Percentiles rank a stretch among this genome's conserved stretches.
Conservation (phyloP, 2,888 invertebrate species). For the Pinctada fucata region DNA sequence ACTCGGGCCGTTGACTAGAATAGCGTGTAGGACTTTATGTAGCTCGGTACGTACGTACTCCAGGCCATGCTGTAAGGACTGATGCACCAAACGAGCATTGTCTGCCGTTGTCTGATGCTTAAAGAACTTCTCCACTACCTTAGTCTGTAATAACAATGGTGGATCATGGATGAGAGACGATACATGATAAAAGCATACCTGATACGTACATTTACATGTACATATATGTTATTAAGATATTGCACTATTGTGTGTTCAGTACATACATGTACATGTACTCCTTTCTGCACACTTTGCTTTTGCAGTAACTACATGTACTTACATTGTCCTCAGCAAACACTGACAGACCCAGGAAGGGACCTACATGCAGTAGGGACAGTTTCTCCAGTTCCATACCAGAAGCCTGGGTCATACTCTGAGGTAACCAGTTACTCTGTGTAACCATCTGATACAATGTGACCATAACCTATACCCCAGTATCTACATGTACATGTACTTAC, state of each 20-base stretch:
- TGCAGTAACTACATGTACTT: too few relatives aligned
- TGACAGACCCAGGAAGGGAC: constrained; percentile 93
- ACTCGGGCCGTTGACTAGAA: constrained; percentile 89
- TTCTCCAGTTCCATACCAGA: constrained; percentile 91
- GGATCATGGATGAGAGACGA: too few relatives aligned
- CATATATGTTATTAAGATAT: too few relatives aligned
- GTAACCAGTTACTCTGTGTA: constrained; percentile 83
- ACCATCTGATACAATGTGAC: too few relatives aligned
- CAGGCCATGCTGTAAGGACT: constrained; percentile 87
- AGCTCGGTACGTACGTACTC: constrained; percentile 87
- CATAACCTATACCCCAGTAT: too few relatives aligned
- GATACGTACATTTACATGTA: too few relatives aligned
- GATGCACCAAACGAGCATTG: constrained; percentile 78
- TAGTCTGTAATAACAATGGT: constrained; percentile 63
- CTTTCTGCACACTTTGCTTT: too few relatives aligned
- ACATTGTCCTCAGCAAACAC: constrained; percentile 95
- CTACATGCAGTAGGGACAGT: constrained; percentile 90
- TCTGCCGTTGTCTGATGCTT: constrained; percentile 76
- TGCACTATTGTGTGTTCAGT: too few relatives aligned
- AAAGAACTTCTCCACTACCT: constrained; percentile 88
- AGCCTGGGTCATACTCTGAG: constrained; percentile 85
- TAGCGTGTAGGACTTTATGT: constrained; percentile 89
- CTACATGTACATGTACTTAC: too few relatives aligned
- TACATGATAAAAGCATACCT: too few relatives aligned
- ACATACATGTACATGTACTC: too few relatives aligned